A percentile compares a stretch with the other conserved stretches of the same genome.
phyloP scores from a whole-genome alignment of 2,888 invertebrate species.

The Pyrrhosoma nymphula region DNA sequence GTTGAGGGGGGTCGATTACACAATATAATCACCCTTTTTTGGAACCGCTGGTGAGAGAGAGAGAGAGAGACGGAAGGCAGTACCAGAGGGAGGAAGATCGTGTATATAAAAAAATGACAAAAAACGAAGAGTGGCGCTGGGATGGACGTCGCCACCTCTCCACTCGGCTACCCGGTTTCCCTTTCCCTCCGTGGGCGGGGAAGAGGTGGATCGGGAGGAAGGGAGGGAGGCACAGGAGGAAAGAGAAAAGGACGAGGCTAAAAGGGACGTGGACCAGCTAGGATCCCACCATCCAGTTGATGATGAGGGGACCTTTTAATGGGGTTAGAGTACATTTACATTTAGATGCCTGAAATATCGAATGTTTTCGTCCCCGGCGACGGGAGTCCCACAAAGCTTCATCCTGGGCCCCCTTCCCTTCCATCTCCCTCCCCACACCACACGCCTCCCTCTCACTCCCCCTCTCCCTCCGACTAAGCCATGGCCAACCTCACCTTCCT shows the following conservation, averaged over 20 bases:
- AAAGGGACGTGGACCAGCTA: slow-evolving; percentile 21
- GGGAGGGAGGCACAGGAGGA: background rate
- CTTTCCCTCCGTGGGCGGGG: background rate
- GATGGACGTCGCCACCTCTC: background rate
- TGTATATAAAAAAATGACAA: background rate
- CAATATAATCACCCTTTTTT: slow-evolving; percentile 24
- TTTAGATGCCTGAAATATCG: slow-evolving; percentile 65
- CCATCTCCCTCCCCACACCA: background rate
- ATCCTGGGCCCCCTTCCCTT: background rate
- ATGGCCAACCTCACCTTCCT: background rate
- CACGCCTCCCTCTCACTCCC: background rate
- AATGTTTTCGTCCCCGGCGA: slow-evolving; percentile 57
- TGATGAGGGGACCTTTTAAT: slow-evolving; percentile 65
- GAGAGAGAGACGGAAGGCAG: background rate
- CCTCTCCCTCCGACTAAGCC: background rate
- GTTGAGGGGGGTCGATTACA: slow-evolving; percentile 3
- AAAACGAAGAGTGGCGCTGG: background rate
- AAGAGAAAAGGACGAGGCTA: background rate
- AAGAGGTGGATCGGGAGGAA: background rate
- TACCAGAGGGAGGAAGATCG: background rate
- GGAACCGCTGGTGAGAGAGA: background rate
- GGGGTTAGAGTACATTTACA: slow-evolving; percentile 67
- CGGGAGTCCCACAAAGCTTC: slow-evolving; percentile 23
- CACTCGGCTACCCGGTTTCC: background rate
- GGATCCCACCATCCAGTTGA: slow-evolving; percentile 55